A percentile compares a stretch with the other conserved stretches of the same genome.
phyloP scores from a whole-genome alignment of 2,797 vertebrate species.

The Agapornis canus region DNA sequence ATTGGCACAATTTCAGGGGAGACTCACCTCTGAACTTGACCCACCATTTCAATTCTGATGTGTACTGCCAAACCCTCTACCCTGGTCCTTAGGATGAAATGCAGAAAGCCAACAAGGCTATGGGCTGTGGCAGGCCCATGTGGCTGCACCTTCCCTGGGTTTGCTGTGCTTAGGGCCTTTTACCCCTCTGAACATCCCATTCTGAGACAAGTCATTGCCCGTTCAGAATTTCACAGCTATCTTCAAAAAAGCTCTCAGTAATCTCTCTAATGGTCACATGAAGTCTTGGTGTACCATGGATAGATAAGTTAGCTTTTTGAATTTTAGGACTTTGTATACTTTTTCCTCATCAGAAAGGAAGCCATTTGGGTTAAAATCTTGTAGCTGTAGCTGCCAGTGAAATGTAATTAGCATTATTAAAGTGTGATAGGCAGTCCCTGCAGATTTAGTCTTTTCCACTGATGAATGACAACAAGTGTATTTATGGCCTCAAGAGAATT shows the following conservation, averaged over 20 bases:
- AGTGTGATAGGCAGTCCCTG: not conserved
- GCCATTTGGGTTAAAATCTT: not conserved
- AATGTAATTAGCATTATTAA: not conserved
- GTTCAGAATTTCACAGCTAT: not conserved
- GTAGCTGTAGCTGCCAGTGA: not conserved
- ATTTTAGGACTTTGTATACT: not conserved
- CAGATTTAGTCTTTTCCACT: not conserved
- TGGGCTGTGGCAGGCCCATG: accelerated
- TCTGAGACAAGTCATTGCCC: not conserved
- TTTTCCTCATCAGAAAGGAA: not conserved
- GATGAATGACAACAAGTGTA: not conserved
- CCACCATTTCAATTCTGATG: accelerated
- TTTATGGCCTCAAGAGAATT: not conserved
- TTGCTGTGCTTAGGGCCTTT: not conserved
- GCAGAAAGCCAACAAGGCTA: accelerated
- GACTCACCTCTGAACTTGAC: not conserved
- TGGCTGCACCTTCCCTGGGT: not conserved
- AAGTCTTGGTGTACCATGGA: accelerated
- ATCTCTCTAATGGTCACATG: not conserved
- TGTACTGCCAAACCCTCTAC: not conserved
- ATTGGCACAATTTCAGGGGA: not conserved
- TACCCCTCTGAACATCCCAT: not conserved
- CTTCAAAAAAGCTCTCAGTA: not conserved
- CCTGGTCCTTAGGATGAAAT: accelerated
- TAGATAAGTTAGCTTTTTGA: not conserved